Conservation (phyloP, 2,113 vertebrate species). For the Shinisaurus crocodilurus region DNA sequence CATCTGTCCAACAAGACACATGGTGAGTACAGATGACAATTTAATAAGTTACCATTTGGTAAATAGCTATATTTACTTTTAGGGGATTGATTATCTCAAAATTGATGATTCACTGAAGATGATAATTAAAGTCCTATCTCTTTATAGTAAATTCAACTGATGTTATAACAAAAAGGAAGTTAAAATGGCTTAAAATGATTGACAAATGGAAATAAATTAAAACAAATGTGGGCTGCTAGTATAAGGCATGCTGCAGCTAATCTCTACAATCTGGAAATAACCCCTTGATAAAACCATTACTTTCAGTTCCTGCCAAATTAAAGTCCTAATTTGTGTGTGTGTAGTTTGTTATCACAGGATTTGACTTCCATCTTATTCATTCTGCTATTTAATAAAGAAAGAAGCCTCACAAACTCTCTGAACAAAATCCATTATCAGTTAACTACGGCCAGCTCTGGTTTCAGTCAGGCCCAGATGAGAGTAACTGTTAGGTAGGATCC, state of each 20-base stretch:
- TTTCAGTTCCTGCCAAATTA: neutral
- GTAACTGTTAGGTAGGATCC: neutral
- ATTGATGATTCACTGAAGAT: neutral
- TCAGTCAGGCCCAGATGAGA: neutral
- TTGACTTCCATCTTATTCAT: neutral
- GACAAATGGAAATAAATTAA: neutral
- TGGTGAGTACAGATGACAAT: neutral
- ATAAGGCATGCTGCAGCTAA: neutral
- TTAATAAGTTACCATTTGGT: neutral
- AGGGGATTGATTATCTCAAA: neutral
- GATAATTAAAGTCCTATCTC: neutral
- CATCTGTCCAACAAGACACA: neutral
- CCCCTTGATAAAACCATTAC: neutral
- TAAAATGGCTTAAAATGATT: neutral
- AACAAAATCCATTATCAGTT: neutral
- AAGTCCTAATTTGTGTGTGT: neutral
- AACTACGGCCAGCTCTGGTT: neutral
- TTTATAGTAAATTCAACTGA: neutral
- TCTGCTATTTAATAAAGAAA: neutral
- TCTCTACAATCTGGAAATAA: neutral
- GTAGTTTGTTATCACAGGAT: neutral
- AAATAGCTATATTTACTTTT: neutral
- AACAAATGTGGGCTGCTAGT: neutral
- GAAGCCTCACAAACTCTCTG: neutral
- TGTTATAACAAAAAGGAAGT: neutral